Percentiles rank a stretch among this genome's conserved stretches.
phyloP scores from a whole-genome alignment of 2,888 invertebrate genomes.

The Heteropelma amictum region DNA sequence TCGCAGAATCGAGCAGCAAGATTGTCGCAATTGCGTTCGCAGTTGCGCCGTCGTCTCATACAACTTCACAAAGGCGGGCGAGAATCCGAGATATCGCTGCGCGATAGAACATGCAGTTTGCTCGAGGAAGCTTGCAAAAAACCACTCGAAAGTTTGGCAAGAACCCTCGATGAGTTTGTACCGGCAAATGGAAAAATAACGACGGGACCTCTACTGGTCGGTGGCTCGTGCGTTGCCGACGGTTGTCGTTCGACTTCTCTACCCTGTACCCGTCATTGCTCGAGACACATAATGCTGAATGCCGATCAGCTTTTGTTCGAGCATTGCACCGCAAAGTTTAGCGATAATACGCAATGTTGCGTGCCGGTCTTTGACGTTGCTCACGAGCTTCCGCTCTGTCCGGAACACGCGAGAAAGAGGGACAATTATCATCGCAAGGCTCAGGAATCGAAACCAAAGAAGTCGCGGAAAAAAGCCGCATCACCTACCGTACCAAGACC shows the following conservation, averaged over 20 bases:
- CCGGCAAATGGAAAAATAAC: slow-evolving; percentile 60
- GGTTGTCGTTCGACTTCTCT: slow-evolving; percentile 80
- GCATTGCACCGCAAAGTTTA: slow-evolving; percentile 89
- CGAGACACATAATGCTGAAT: slow-evolving; percentile 90
- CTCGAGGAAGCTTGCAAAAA: slow-evolving; percentile 68
- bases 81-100: slow-evolving; percentile 67
- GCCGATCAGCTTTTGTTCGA: slow-evolving; percentile 90
- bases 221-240: slow-evolving; percentile 71
- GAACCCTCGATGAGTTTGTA: slow-evolving; percentile 4
- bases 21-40: slow-evolving; percentile 73
- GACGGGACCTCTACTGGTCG: slow-evolving; percentile 70
- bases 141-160: background rate
- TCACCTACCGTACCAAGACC: slow-evolving; percentile 80
- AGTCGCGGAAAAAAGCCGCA: slow-evolving; percentile 83
- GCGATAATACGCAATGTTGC: slow-evolving; percentile 88
- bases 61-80: slow-evolving; percentile 76
- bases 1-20: slow-evolving; percentile 71
- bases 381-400: slow-evolving; percentile 90
- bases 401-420: slow-evolving; percentile 90
- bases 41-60: slow-evolving; percentile 78
- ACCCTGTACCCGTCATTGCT: slow-evolving; percentile 90
- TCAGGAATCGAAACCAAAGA: slow-evolving; percentile 87
- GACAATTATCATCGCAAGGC: slow-evolving; percentile 90
- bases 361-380: slow-evolving; percentile 88
- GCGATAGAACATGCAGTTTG: slow-evolving; percentile 68